Evolutionary conservation across 2,113 vertebrate genomes (phyloP), one percentile per base, ranked within the genome.

Genomic region (Tylochromis polylepis): DNA sequence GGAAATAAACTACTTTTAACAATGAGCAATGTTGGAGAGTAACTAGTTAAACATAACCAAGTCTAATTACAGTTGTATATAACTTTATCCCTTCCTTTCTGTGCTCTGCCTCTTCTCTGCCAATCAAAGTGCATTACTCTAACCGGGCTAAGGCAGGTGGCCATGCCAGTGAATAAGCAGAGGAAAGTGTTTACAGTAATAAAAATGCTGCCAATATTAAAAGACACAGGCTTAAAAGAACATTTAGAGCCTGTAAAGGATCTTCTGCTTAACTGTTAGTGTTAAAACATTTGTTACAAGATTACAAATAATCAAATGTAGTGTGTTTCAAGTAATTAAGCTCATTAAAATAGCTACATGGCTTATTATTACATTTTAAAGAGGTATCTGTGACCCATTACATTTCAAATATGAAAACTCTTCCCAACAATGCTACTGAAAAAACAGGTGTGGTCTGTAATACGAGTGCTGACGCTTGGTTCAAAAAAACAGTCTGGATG

Each of bases 121-220:
- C 67, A 0, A 0, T 11, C 67, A 72, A 72, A 46, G 67, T 7
- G 41, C 22, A 49, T 27, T 1, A 6, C 41, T 18, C 46, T 18
- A 46, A 49, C 15, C 70, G 11, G 70, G 43, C 15, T 20, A 10
- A 72, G 22, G 22, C 67, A 29, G 70, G 16, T 20, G 70, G 29
- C 16, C 70, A 29, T 18, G 43, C 43, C 70, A 77, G 16, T 0
- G 9, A 75, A 18, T 1, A 29, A 18, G 1, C 22, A 0, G 38
- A 29, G 41, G 49, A 2, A 75, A 49, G 24, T 7, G 41, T 16
- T 46, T 72, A 72, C 38, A 11, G 14, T 14, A 11, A 16, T 49
- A 12, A 0, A 46, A 46, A 72, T 0, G 9, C 9, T 12, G 70
- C 51, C 70, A 75, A 20, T 0, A 7, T 46, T 15, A 10, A 46